A percentile compares a stretch with the other conserved stretches of the same genome.
These are phyloP conservation scores for Eulemur albifrons DNA, from an alignment of 2,797 vertebrate genomes.

Conservation along the genomic window DNA sequence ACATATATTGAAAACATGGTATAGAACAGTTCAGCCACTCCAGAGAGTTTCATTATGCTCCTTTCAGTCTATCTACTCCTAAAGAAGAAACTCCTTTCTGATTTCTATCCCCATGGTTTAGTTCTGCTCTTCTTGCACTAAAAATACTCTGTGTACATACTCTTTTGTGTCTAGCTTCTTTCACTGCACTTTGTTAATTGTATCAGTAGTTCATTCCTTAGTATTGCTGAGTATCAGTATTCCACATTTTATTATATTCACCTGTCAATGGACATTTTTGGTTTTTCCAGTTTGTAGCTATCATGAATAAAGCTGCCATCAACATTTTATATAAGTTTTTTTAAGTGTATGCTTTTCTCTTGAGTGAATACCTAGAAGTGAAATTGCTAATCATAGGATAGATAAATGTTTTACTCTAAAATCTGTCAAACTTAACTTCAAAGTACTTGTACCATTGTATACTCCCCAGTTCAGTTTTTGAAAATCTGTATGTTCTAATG, in stretches of 20 bases:
- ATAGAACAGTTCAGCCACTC: not conserved
- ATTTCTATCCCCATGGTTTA: not conserved
- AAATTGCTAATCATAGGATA: not conserved
- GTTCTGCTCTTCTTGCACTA: not conserved
- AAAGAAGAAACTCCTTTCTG: not conserved
- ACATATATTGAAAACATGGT: not conserved
- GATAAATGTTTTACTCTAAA: slow-evolving; percentile 17
- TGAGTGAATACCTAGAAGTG: not conserved
- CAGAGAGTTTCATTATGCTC: not conserved
- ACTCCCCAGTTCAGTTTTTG: not conserved
- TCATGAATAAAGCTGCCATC: not conserved
- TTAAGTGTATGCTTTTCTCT: not conserved
- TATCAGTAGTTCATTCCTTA: not conserved
- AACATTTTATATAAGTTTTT: not conserved
- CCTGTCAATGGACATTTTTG: not conserved
- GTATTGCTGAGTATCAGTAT: not conserved
- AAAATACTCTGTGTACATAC: not conserved
- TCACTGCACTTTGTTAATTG: not conserved
- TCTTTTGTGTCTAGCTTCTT: not conserved
- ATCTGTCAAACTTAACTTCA: not conserved
- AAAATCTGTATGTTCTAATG: not conserved
- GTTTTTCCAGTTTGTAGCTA: not conserved
- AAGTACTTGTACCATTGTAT: not conserved
- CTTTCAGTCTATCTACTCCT: not conserved
- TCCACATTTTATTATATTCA: not conserved